phyloP scores from a whole-genome alignment of 2,888 invertebrate genomes.

The Priocnemis perturbator region DNA sequence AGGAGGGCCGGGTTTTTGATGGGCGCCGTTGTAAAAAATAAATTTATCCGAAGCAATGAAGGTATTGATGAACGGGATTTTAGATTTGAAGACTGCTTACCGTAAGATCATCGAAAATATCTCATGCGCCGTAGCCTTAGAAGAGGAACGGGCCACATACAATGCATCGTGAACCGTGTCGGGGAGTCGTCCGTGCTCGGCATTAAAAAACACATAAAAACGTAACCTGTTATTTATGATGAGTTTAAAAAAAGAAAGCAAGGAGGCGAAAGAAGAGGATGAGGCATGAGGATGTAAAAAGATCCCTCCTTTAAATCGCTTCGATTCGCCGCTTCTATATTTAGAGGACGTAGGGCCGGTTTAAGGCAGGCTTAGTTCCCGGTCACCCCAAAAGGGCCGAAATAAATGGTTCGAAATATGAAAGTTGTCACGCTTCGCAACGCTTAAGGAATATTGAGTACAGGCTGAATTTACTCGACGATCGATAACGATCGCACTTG shows the following conservation, averaged over 20 bases:
- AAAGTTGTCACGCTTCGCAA: background rate
- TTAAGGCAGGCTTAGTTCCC: constrained; percentile 44
- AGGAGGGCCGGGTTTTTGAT: no score
- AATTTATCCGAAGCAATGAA: no score
- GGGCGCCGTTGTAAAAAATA: no score
- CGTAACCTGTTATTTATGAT: constrained; percentile 59
- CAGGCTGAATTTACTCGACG: background rate
- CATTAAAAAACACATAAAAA: constrained; percentile 56
- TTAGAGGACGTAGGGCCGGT: constrained; percentile 56
- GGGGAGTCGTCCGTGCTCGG: constrained; percentile 25
- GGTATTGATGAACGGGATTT: no score
- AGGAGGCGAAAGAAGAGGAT: constrained; percentile 15
- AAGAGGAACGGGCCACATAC: background rate
- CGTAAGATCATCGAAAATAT: no score
- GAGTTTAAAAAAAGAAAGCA: constrained; percentile 34
- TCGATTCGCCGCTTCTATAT: constrained; percentile 55
- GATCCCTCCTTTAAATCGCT: constrained; percentile 30
- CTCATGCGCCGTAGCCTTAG: no score
- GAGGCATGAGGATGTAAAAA: constrained; percentile 34
- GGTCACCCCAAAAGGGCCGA: constrained; percentile 16
- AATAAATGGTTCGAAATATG: constrained; percentile 11
- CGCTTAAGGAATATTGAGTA: background rate
- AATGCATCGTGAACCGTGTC: constrained; percentile 30
- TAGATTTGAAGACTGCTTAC: no score
- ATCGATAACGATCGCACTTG: background rate